Percentiles rank a stretch among this genome's conserved stretches.
Conservation (phyloP, 2,888 invertebrate species). For the Mythimna ferrago region DNA sequence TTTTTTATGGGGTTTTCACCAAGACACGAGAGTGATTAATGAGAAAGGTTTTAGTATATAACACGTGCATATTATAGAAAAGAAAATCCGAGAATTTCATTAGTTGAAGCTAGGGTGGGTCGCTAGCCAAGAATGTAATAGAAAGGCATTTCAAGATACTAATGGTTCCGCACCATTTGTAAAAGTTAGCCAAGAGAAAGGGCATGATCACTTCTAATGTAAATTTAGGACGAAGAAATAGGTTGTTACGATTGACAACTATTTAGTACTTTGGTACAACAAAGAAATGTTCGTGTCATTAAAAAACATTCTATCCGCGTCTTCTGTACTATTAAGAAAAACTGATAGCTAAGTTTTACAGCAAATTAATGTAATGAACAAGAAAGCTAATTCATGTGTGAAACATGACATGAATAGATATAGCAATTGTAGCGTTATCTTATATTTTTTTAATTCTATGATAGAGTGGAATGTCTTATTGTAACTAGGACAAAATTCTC, state of each 20-base stretch:
- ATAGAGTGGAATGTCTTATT: slow-evolving; percentile 30
- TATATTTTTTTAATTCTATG: slow-evolving; percentile 32
- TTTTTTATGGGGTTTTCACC: no score
- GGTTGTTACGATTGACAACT: not conserved
- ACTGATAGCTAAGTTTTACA: slow-evolving; percentile 36
- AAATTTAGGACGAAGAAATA: not conserved
- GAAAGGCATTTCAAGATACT: slow-evolving; percentile 7
- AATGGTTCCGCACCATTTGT: not conserved
- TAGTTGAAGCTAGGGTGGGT: no score
- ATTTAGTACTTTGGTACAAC: not conserved
- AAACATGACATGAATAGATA: slow-evolving; percentile 50
- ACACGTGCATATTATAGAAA: no score
- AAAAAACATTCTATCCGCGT: slow-evolving; percentile 24
- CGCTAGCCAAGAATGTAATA: not conserved
- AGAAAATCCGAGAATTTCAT: no score
- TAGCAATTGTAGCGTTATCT: slow-evolving; percentile 41
- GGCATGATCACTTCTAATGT: not conserved
- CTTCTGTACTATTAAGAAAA: slow-evolving; percentile 36
- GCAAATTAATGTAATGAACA: slow-evolving; percentile 43
- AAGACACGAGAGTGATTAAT: no score
- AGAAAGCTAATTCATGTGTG: slow-evolving; percentile 56
- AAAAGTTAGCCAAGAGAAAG: slow-evolving; percentile 22
- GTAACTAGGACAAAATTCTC: slow-evolving; percentile 42
- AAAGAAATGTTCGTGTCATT: slow-evolving; percentile 13
- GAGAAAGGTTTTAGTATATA: no score